Base-by-base conservation (phyloP, 1,140 invertebrate species). In the Trichonephila inaurata region DNA sequence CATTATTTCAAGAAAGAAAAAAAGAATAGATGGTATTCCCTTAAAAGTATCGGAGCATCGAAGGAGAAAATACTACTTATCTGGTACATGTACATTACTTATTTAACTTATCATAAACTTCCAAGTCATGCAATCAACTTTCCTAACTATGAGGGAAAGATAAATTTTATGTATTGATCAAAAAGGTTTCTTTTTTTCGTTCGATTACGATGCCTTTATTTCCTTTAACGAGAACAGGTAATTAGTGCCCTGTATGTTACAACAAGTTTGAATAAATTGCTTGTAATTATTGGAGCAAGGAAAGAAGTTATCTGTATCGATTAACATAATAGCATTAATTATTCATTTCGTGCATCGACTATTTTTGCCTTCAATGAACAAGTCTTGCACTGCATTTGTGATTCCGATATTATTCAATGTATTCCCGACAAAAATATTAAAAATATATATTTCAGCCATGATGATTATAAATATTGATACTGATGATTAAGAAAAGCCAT, bases 301-400 rank as follows among this genome's bases (percentile, higher is more conserved):
- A 87, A 87, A 87, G n/a, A 87, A 87, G 85, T 64, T 64, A 64
- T 87, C 24, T 16, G n/a, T 64, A 33, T 62, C 85, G 58, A 87
- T 87, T 87, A 87, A 87, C 85, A 87, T 64, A 87, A 61, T 58
- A 51, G 51, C 85, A 62, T 87, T 61, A 87, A 87, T 87, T 62
- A 87, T 87, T 87, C 85, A 87, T 87, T 64, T 87, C 85, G 24
- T 64, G 51, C 33, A 87, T 87, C 61, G 58, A 87, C 51, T 33
- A 87, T 87, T 87, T 87, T 87, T 87, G 24, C 51, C 0, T 12
- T 82, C 28, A 66, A n/a, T 66, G 64, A 66, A 24, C 24, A 16
- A 72, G 69, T 28, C 69, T 33, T 18, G 14, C 69, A 16, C 10
- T 33, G 69, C 16, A 28, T 28, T 16, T 12, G 28, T 72, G 12